Base-by-base conservation (phyloP, 2,888 invertebrate species). In the Torymus texanus region DNA sequence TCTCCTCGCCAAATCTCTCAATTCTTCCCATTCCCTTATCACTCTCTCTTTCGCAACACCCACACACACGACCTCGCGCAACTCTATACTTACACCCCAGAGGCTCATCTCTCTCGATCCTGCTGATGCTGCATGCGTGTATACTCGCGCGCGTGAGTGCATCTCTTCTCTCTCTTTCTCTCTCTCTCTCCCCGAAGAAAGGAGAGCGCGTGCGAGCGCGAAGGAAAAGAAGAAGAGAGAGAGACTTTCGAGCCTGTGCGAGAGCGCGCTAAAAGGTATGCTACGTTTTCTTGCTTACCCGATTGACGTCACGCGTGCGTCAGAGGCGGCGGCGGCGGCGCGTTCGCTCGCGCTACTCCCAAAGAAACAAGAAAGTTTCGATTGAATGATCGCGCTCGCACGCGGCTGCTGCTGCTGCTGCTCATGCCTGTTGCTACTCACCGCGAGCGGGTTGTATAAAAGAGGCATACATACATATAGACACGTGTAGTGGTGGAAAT, bases 251-350 rank as follows among this genome's bases (percentile, higher is more conserved):
- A 80, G 29, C 59, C 51, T 16, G 58, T 41, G 55, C 82, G 14
- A 21, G 51, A 14, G 41, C 58, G 41, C 24, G 78, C 81, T 84
- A 82, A 83, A 84, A 85, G 86, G 85, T 86, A 86, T 86, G 84
- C 84, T 83, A 84, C 85, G 85, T 85, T 79, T 88, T 87, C 86
- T 88, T 86, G 86, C 86, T 86, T 81, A 85, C 85, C 84, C 88
- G 82, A 88, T 89, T 89, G 89, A 89, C 89, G 89, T 89, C 89
- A 89, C 82, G 84, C 86, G 88, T 89, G 89, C 89, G 89, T 89
- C 89, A 89, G 87, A 85, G 86, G 83, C 29, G 21, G 61, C 16
- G 3, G 16, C 51, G 41, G 41, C 41, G 41, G 41, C 8, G 41
- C 5, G 63, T 29, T 16, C 62, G 55, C 56, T 8, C 21, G 18